Evolutionary conservation across 2,797 vertebrate species (phyloP), one percentile per base, ranked within the genome.

Genomic region (Tapera naevia): DNA sequence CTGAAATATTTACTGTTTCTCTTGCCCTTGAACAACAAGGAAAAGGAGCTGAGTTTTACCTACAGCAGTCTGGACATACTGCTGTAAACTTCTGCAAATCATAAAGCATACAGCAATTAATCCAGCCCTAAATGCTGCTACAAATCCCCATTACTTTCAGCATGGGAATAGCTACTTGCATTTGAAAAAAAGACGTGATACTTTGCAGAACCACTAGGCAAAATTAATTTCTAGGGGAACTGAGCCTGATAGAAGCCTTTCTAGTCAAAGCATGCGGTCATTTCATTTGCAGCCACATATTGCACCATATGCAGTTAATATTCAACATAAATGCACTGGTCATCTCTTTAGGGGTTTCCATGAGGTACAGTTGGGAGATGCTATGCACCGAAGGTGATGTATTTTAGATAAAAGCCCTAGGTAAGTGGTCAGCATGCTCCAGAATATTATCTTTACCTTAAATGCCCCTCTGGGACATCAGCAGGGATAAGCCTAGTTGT

Each of bases 1-100:
- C 75, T 91, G 84, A 86, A 91, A 64, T 93, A 73, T 66, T 92
- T 93, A 57, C 53, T 85, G 43, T 85, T 92, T 87, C 60, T 56
- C 57, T 82, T 73, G 43, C 53, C 60, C 74, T 91, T 93, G 67
- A 95, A 91, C 60, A 70, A 67, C 35, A 70, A 56, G 39, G 56
- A 76, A 80, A 87, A 92, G 30, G 39, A 82, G 30, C 35, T 27
- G 67, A 43, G 21, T 80, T 93, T 89, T 89, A 92, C 71, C 62
- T 92, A 73, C 56, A 88, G 80, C 79, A 85, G 27, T 10, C 32
- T 76, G 51, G 35, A 92, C 88, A 85, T 64, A 70, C 48, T 5
- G 17, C 74, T 84, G 67, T 92, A 88, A 90, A 84, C 30, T 69
- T 81, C 43, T 89, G 64, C 64, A 87, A 73, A 91, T 73, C 17